These are phyloP conservation scores for Branchellion lobata DNA, from an alignment of 2,888 invertebrate genomes.

Conservation along the genomic window DNA sequence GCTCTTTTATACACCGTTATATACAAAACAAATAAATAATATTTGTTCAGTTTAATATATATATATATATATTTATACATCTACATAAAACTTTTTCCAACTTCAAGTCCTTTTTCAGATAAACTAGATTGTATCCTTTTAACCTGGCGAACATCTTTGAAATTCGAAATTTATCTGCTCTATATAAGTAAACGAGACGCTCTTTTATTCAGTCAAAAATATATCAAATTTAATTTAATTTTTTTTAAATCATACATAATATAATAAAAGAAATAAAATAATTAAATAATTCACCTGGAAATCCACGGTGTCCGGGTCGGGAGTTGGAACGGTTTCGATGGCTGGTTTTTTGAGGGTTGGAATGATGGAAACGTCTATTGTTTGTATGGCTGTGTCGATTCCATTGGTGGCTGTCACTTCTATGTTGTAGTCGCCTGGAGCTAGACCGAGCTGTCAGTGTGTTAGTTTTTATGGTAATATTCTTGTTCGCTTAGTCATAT, in stretches of 20 bases:
- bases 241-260: neutral
- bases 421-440: slow-evolving; percentile 28
- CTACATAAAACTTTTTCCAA: too few species aligned
- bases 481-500: too few species aligned
- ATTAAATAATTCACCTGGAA: neutral
- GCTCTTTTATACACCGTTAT: too few species aligned
- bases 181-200: neutral
- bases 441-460: slow-evolving; percentile 9
- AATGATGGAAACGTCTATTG: neutral
- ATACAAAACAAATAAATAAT: too few species aligned
- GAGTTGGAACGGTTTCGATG: neutral
- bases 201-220: too few species aligned
- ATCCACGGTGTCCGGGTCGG: slow-evolving; percentile 25
- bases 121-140: too few species aligned
- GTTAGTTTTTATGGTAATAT: too few species aligned
- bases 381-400: neutral
- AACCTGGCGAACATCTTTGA: neutral
- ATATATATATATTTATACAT: too few species aligned
- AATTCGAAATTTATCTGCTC: neutral
- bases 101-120: too few species aligned
- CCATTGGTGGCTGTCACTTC: slow-evolving; percentile 17
- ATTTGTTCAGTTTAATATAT: too few species aligned
- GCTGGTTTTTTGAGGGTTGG: neutral
- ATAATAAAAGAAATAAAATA: neutral
- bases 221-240: neutral